These are phyloP conservation scores for Anoura caudifer DNA, from an alignment of 2,113 vertebrate genomes.

Conservation along the genomic window DNA sequence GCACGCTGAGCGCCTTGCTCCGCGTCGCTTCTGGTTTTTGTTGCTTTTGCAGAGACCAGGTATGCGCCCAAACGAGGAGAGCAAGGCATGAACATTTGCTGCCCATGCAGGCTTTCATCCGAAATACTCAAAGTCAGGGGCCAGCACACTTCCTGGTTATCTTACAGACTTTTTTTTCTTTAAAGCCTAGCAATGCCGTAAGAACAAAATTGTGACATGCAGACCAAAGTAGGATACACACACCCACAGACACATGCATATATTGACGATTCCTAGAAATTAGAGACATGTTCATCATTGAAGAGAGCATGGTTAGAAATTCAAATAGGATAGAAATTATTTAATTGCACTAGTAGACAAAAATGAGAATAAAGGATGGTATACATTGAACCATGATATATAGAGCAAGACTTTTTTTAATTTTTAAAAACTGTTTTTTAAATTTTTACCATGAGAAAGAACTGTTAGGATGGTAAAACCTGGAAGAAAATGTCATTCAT, in stretches of 20 bases:
- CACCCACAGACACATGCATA: fast-evolving
- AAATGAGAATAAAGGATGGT: not conserved
- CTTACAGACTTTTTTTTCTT: not conserved
- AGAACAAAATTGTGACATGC: not conserved
- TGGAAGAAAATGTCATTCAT: not conserved
- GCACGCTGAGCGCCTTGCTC: slow-evolving; percentile 42
- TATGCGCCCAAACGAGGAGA: not conserved
- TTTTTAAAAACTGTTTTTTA: not conserved
- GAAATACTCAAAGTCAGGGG: not conserved
- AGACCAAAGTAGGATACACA: not conserved
- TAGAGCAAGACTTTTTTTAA: not conserved
- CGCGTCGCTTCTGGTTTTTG: not conserved
- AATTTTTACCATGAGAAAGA: not conserved
- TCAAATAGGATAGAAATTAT: not conserved
- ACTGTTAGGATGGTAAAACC: not conserved
- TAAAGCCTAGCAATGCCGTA: not conserved
- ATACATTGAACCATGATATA: too few species aligned
- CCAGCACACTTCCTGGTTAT: not conserved
- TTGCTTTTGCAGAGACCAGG: not conserved
- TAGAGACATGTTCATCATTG: not conserved
- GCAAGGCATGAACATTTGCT: not conserved
- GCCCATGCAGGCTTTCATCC: not conserved
- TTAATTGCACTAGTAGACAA: not conserved
- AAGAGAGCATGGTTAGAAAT: not conserved
- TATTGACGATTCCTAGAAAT: not conserved